Conservation (phyloP, 2,888 invertebrate species). For the Yponomeuta cagnagella region DNA sequence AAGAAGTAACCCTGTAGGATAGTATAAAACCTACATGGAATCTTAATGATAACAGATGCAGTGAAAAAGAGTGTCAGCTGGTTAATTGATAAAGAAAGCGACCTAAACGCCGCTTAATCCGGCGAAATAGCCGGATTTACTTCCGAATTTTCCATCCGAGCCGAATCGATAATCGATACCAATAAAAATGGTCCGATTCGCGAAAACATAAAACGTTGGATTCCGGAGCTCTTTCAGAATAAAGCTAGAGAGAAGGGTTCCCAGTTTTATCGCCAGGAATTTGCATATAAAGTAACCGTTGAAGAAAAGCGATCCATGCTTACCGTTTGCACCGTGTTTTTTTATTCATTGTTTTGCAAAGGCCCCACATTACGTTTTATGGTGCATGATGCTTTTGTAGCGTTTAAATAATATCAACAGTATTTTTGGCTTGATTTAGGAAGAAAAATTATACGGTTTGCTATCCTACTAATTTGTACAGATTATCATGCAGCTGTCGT, state of each 20-base stretch:
- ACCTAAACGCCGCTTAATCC: conserved; percentile 16
- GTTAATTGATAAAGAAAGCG: conserved; percentile 50
- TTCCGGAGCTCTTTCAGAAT: conserved; percentile 53
- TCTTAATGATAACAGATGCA: conserved; percentile 24
- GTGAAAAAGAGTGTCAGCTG: conserved; percentile 45
- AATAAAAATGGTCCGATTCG: conserved; percentile 72
- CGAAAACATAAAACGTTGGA: conserved; percentile 72
- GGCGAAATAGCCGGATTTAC: conserved; percentile 50
- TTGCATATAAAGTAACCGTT: conserved; percentile 77
- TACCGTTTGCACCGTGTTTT: conserved; percentile 54
- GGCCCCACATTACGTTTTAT: conserved; percentile 63
- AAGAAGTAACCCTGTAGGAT: too few relatives aligned
- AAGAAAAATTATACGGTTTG: not conserved
- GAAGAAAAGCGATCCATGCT: conserved; percentile 68
- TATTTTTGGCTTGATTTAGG: conserved; percentile 54
- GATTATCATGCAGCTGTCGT: too few relatives aligned
- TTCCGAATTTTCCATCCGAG: conserved; percentile 62
- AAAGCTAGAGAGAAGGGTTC: conserved; percentile 73
- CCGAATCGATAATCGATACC: conserved; percentile 69
- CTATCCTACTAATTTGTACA: too few relatives aligned
- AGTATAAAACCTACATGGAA: too few relatives aligned
- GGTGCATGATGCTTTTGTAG: conserved; percentile 57
- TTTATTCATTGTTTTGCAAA: conserved; percentile 66
- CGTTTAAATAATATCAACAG: conserved; percentile 54
- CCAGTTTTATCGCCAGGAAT: conserved; percentile 70